Evolutionary conservation across 2,113 vertebrate species (phyloP).

Genomic region (Promerops cafer): DNA sequence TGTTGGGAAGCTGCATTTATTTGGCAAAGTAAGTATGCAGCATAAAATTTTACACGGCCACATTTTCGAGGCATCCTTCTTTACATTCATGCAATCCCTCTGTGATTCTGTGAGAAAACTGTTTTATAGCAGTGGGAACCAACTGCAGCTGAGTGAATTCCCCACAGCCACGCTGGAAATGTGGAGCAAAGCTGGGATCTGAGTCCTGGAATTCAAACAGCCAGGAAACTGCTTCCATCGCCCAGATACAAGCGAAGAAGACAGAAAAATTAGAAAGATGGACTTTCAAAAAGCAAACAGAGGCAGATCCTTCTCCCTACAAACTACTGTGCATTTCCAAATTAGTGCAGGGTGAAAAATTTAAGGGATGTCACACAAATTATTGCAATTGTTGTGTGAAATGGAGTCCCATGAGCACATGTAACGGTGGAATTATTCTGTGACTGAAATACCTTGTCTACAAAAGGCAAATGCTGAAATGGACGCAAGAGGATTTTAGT

Average conservation of each 20-base stretch:
- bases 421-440: not conserved
- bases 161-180: not conserved
- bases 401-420: not conserved
- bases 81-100: not conserved
- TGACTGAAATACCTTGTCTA: not conserved
- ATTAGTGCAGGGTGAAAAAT: not conserved
- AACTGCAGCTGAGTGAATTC: not conserved
- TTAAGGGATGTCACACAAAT: not conserved
- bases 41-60: not conserved
- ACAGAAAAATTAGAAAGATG: not conserved
- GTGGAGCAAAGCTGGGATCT: not conserved
- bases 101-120: not conserved
- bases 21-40: not conserved
- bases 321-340: not conserved
- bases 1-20: not conserved
- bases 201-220: not conserved
- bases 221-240: not conserved
- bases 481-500: not conserved
- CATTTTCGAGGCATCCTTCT: not conserved
- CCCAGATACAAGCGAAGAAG: not conserved
- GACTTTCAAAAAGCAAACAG: not conserved
- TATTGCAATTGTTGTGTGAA: not conserved
- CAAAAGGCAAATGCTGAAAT: not conserved
- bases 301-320: not conserved
- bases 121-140: not conserved